Evolutionary conservation across 1,140 invertebrate genomes (phyloP).

Genomic region (Neodiprion pinetum): DNA sequence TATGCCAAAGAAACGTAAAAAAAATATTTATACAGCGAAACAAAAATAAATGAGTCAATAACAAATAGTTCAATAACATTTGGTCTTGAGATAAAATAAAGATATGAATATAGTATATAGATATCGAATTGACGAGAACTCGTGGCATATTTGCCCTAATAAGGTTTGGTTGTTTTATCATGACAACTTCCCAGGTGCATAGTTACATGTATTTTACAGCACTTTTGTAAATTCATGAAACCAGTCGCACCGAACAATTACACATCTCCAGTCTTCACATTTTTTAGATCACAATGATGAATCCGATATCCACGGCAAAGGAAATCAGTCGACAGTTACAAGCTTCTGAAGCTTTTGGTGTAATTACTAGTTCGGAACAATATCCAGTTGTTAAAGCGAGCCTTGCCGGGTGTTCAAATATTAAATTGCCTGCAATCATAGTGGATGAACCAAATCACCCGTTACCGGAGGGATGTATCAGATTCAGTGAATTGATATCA

Average conservation of each 20-base stretch:
- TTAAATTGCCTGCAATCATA: conserved; percentile 64
- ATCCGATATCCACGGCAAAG: conserved; percentile 54
- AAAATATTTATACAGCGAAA: conserved; percentile 9
- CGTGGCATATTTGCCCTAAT: neutral
- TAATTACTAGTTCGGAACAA: conserved; percentile 67
- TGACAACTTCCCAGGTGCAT: neutral
- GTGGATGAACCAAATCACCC: conserved; percentile 55
- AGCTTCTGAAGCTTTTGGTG: conserved; percentile 68
- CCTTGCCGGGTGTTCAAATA: conserved; percentile 56
- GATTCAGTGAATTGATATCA: conserved; percentile 51
- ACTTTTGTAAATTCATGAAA: neutral
- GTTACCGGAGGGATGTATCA: conserved; percentile 62
- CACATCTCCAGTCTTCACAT: neutral
- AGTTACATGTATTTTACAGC: neutral
- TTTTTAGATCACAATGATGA: conserved; percentile 32
- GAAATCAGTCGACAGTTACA: conserved; percentile 75
- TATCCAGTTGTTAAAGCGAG: conserved; percentile 52
- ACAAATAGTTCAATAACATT: neutral
- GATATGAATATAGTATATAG: neutral
- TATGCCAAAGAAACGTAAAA: neutral
- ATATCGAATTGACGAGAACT: too few relatives aligned
- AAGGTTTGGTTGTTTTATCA: neutral
- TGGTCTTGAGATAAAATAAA: neutral
- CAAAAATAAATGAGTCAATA: neutral
- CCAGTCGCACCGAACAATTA: neutral